phyloP scores from a whole-genome alignment of 2,113 vertebrate species.

The Chaetorhynchus papuensis region DNA sequence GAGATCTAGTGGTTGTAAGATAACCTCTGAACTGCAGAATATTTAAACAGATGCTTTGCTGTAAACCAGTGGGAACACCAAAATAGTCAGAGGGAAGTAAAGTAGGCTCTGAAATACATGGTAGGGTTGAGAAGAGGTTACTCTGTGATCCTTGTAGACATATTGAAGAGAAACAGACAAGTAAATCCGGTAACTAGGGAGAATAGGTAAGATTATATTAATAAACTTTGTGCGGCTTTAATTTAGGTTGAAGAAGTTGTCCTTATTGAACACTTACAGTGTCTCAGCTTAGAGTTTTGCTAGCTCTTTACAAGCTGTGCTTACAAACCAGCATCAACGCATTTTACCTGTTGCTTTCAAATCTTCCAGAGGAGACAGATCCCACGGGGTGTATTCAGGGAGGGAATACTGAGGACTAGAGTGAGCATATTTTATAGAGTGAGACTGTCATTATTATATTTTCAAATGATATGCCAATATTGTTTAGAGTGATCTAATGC shows the following conservation, averaged over 20 bases:
- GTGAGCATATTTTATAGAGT: not conserved
- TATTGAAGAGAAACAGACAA: not conserved
- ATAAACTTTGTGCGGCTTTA: not conserved
- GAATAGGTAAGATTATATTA: not conserved
- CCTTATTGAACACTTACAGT: not conserved
- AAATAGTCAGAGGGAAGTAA: not conserved
- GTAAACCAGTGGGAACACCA: not conserved
- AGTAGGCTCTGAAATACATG: not conserved
- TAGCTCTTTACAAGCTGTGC: not conserved
- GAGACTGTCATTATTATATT: not conserved
- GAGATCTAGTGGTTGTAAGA: not conserved
- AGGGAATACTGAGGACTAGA: not conserved
- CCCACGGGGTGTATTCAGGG: accelerated
- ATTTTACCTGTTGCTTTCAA: not conserved
- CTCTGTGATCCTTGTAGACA: not conserved
- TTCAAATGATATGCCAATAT: not conserved
- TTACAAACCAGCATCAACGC: not conserved
- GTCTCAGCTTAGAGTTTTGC: not conserved
- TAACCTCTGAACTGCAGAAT: not conserved
- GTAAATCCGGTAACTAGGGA: not conserved
- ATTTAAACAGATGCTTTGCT: not conserved
- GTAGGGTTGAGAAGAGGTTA: not conserved
- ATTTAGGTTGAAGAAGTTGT: not conserved
- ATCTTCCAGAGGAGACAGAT: not conserved
- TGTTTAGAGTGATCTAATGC: not conserved